Evolutionary conservation across 2,113 vertebrate species (phyloP).

Genomic region (Alligator mississippiensis): DNA sequence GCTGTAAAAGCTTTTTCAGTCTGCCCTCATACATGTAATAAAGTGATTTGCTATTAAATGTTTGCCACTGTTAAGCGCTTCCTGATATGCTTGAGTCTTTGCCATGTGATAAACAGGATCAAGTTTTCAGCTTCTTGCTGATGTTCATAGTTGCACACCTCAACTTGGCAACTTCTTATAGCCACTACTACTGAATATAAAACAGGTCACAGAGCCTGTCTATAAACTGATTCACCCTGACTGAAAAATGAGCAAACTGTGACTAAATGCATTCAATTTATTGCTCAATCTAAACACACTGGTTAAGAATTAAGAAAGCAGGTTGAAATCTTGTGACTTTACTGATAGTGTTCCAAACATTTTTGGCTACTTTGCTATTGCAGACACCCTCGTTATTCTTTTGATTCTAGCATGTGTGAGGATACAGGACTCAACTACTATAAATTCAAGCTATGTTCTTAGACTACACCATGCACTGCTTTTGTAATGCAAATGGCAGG

Average conservation of each 20-base stretch:
- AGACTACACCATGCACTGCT: constrained; percentile 75
- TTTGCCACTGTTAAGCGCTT: constrained; percentile 33
- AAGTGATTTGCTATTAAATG: constrained; percentile 52
- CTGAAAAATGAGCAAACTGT: constrained; percentile 6
- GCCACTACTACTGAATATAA: constrained; percentile 9
- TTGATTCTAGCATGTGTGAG: constrained; percentile 67
- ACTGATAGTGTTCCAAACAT: constrained; percentile 44
- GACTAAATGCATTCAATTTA: neutral
- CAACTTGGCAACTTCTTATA: constrained; percentile 54
- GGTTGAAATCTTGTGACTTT: constrained; percentile 62
- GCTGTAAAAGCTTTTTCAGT: constrained; percentile 41
- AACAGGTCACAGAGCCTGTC: constrained; percentile 21
- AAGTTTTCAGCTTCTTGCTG: constrained; percentile 52
- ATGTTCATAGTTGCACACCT: constrained; percentile 35
- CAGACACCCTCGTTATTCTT: constrained; percentile 46
- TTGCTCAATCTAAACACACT: neutral
- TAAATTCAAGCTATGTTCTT: constrained; percentile 82
- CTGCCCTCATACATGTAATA: constrained; percentile 43
- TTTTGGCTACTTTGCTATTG: constrained; percentile 61
- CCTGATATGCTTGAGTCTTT: constrained; percentile 17
- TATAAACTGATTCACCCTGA: neutral
- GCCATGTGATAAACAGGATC: constrained; percentile 47
- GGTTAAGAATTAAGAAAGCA: constrained; percentile 31
- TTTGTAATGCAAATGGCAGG: constrained; percentile 90
- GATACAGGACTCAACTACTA: constrained; percentile 69